Evolutionary conservation across 2,113 vertebrate genomes (phyloP).

Genomic region (Tetraodon nigroviridis): DNA sequence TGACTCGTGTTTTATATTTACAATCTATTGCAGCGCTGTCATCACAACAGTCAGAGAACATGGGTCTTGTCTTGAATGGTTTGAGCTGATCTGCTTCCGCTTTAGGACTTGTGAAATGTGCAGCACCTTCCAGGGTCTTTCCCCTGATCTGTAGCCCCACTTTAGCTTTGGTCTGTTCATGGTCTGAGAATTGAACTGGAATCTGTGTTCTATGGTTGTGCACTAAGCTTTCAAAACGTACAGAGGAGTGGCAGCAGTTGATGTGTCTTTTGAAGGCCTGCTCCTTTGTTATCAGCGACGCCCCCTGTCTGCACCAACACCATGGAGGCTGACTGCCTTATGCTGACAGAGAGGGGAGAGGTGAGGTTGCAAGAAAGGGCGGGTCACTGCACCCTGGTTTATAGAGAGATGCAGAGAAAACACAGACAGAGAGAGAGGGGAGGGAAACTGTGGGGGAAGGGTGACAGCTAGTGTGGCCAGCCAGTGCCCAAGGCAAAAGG

Average conservation of each 20-base stretch:
- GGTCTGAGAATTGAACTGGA: conserved; percentile 56
- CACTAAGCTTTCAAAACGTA: conserved; percentile 52
- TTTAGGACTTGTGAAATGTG: conserved; percentile 24
- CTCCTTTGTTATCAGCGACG: conserved; percentile 74
- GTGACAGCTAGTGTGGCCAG: conserved; percentile 60
- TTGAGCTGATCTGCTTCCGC: conserved; percentile 37
- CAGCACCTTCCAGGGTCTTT: conserved; percentile 40
- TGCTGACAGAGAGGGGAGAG: conserved; percentile 48
- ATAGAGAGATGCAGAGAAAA: conserved; percentile 38
- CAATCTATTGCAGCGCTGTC: conserved; percentile 60
- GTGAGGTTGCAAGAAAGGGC: conserved; percentile 31
- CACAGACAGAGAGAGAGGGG: conserved; percentile 21
- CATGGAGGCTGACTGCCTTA: conserved; percentile 54
- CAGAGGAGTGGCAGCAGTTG: conserved; percentile 57
- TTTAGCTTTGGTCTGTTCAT: conserved; percentile 60
- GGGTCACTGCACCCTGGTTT: conserved; percentile 56
- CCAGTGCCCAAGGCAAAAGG: conserved; percentile 56
- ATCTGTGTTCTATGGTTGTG: conserved; percentile 64
- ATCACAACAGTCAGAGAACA: conserved; percentile 51
- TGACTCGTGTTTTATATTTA: conserved; percentile 70
- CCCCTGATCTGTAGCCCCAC: conserved; percentile 47
- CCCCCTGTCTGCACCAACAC: conserved; percentile 59
- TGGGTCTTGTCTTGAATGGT: conserved; percentile 44
- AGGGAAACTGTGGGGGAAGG: conserved; percentile 42
- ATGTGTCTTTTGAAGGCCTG: conserved; percentile 74